Evolutionary conservation across 2,797 vertebrate species (phyloP).

Genomic region (Enteromius fasciolatus): DNA sequence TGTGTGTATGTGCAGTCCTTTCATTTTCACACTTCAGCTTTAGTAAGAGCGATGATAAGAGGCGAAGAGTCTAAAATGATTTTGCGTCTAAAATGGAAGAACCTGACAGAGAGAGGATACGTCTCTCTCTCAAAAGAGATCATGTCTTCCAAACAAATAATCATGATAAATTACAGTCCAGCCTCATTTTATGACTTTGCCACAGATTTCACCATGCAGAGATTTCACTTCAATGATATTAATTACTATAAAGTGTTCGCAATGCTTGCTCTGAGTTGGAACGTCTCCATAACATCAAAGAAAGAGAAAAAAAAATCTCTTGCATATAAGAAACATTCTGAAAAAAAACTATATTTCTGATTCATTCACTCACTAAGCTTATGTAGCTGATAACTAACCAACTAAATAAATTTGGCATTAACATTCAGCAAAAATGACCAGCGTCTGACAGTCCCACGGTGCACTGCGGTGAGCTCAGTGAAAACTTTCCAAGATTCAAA

Average conservation of each 20-base stretch:
- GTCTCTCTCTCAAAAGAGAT: slow-evolving; percentile 39
- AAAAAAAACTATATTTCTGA: neutral
- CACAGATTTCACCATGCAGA: slow-evolving; percentile 26
- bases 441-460: neutral
- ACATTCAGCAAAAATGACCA: neutral
- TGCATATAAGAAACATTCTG: neutral
- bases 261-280: neutral
- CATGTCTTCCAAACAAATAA: slow-evolving; percentile 40
- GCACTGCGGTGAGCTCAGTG: neutral
- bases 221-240: slow-evolving; percentile 14
- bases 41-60: slow-evolving; percentile 17
- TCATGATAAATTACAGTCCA: slow-evolving; percentile 17
- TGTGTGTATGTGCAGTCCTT: slow-evolving; percentile 61
- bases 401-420: neutral
- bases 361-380: neutral
- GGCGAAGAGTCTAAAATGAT: slow-evolving; percentile 23
- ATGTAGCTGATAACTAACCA: neutral
- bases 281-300: neutral
- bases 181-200: slow-evolving; percentile 3
- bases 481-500: neutral
- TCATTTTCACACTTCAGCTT: slow-evolving; percentile 63
- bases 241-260: neutral
- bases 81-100: slow-evolving; percentile 20
- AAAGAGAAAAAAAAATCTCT: neutral
- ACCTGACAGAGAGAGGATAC: slow-evolving; percentile 1